phyloP scores from a whole-genome alignment of 2,797 vertebrate species.

The Diceros bicornis region DNA sequence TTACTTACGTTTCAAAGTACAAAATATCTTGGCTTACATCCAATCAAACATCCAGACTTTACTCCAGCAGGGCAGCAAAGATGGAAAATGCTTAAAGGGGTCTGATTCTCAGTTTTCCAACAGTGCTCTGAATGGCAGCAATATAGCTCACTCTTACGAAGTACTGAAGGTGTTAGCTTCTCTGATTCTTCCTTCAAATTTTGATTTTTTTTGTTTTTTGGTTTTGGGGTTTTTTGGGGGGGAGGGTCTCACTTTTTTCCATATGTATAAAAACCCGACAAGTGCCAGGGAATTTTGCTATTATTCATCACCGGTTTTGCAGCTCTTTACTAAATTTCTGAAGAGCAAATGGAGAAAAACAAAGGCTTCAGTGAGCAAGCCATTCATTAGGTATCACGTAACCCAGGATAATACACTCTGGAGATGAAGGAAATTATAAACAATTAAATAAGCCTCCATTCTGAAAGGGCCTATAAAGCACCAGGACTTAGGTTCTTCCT shows the following conservation, averaged over 20 bases:
- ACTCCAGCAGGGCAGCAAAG: conserved; percentile 42
- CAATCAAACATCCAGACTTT: conserved; percentile 58
- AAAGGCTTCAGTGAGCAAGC: conserved; percentile 71
- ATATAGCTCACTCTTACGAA: background rate
- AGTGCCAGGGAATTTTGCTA: background rate
- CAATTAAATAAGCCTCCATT: conserved; percentile 64
- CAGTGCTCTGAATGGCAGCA: background rate
- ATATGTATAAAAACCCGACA: conserved; percentile 65
- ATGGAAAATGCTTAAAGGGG: background rate
- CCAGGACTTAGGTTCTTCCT: conserved; percentile 38
- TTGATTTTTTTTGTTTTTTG: background rate
- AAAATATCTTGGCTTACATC: conserved; percentile 51
- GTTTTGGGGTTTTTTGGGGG: background rate
- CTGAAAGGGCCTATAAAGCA: conserved; percentile 48
- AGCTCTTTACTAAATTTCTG: conserved; percentile 51
- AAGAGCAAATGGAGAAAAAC: conserved; percentile 71
- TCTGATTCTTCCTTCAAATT: background rate
- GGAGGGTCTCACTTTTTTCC: background rate
- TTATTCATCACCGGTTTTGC: conserved; percentile 55
- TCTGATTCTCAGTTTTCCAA: conserved; percentile 37
- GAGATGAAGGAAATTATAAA: conserved; percentile 72
- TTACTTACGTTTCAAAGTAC: conserved; percentile 52
- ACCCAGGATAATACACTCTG: conserved; percentile 48
- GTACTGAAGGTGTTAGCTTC: background rate
- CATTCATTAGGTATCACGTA: conserved; percentile 62